Evolutionary conservation across 1,140 invertebrate species (phyloP).

Genomic region (Drosophila bocki): DNA sequence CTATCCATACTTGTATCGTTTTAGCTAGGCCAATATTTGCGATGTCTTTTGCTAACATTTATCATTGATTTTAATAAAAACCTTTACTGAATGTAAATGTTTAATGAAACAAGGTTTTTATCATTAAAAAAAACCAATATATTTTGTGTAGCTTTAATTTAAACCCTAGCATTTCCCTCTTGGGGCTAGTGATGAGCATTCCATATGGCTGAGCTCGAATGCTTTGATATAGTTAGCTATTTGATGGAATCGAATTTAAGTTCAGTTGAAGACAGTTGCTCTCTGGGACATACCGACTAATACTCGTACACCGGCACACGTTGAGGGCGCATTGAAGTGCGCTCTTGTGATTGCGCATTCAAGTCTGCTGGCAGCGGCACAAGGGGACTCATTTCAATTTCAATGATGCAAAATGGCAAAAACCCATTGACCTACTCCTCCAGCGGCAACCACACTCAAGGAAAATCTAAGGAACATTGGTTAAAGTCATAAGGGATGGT

Average conservation of each 20-base stretch:
- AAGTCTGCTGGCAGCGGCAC: slow-evolving; percentile 23
- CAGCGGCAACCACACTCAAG: slow-evolving; percentile 11
- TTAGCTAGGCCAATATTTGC: background rate
- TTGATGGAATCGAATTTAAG: slow-evolving; percentile 4
- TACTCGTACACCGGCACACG: slow-evolving; percentile 7
- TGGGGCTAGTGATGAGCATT: background rate
- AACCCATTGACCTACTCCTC: slow-evolving; percentile 66
- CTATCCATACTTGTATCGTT: slow-evolving; percentile 4
- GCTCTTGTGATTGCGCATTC: slow-evolving; percentile 49
- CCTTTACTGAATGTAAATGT: background rate
- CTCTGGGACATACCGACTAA: background rate
- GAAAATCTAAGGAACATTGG: background rate
- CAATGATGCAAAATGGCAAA: slow-evolving; percentile 56
- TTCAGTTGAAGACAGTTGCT: slow-evolving; percentile 1
- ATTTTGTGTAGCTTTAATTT: background rate
- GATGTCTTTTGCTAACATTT: background rate
- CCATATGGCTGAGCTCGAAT: background rate
- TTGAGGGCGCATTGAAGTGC: slow-evolving; percentile 25
- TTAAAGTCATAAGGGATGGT: background rate
- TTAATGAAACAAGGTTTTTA: too few species aligned
- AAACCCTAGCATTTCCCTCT: background rate
- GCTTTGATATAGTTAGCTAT: background rate
- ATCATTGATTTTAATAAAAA: slow-evolving; percentile 6
- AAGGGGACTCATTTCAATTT: slow-evolving; percentile 61
- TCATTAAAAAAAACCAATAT: too few species aligned